Base-by-base conservation (phyloP, 2,113 vertebrate species). In the Zapus hudsonius region DNA sequence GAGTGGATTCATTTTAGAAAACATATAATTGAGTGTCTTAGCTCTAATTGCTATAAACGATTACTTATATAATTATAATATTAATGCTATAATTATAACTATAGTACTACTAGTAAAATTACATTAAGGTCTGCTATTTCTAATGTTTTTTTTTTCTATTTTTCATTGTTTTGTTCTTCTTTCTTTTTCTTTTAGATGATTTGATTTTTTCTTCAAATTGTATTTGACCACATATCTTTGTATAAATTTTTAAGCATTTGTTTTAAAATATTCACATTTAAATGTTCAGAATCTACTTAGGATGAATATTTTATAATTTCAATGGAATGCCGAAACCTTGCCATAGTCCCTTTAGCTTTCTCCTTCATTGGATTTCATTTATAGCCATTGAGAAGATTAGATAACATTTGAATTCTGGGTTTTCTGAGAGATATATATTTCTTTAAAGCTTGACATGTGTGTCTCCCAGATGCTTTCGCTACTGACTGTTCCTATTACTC, bases 221-320 rank as follows among this genome's bases (percentile, higher is more conserved):
- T 69, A 33, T 86, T 92, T 83, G 33, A 66, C 25, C 42, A 74
- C 20, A 42, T 67, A 38, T 80, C 40, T 85, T 81, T 75, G 22
- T 63, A 80, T 84, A 84, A 80, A 84, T 63, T 87, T 87, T 95
- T 78, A 89, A 89, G 64, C 74, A 36, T 52, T 63, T 94, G 66
- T 84, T 80, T 92, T 89, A 87, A 86, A 92, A 95, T 86, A 59
- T 66, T 59, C 66, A 81, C 44, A 82, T 74, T 78, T 86, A 73
- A 87, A 95, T 47, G 79, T 84, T 95, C 42, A 90, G 67, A 75
- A 69, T 87, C 47, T 40, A 67, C 40, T 92, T 92, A 84, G 38
- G 63, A 87, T 90, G 82, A 89, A 86, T 92, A 74, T 75, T 93
- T 95, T 74, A 93, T 93, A 27, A 80, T 47, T 74, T 86, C 72